These are phyloP conservation scores for Ephestia elutella DNA, from an alignment of 1,140 invertebrate species.

Conservation along the genomic window DNA sequence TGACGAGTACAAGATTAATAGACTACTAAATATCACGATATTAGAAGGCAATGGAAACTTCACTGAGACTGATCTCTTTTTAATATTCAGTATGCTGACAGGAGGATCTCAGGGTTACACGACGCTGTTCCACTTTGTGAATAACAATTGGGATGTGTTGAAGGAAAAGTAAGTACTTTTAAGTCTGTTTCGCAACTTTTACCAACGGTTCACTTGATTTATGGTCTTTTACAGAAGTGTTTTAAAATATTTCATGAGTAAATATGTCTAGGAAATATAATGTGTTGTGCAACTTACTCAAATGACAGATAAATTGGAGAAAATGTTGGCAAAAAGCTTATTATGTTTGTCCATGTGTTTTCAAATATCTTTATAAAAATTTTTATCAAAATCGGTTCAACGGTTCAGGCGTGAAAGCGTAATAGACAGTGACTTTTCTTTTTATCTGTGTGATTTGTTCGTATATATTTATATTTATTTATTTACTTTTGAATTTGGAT, in stretches of 20 bases:
- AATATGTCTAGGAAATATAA: too few species aligned
- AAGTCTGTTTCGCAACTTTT: background rate
- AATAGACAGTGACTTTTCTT: too few species aligned
- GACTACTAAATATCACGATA: conserved; percentile 79
- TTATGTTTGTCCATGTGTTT: too few species aligned
- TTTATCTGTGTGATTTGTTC: too few species aligned
- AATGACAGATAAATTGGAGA: too few species aligned
- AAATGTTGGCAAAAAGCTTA: too few species aligned
- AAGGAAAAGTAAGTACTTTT: conserved; percentile 75
- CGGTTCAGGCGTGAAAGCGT: too few species aligned
- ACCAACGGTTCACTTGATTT: conserved; percentile 3
- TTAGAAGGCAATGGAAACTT: conserved; percentile 80
- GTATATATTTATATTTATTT: too few species aligned
- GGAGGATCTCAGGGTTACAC: conserved; percentile 79
- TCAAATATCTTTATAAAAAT: too few species aligned
- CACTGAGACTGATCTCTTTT: conserved; percentile 81
- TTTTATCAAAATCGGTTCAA: too few species aligned
- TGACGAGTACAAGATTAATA: conserved; percentile 77
- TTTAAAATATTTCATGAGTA: background rate
- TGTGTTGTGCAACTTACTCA: too few species aligned
- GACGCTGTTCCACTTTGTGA: conserved; percentile 80
- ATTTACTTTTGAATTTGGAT: too few species aligned
- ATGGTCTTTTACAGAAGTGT: background rate
- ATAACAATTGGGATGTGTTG: conserved; percentile 78
- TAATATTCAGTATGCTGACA: conserved; percentile 82